These are phyloP conservation scores for Brenthis ino DNA, from an alignment of 2,888 invertebrate genomes.

Conservation along the genomic window DNA sequence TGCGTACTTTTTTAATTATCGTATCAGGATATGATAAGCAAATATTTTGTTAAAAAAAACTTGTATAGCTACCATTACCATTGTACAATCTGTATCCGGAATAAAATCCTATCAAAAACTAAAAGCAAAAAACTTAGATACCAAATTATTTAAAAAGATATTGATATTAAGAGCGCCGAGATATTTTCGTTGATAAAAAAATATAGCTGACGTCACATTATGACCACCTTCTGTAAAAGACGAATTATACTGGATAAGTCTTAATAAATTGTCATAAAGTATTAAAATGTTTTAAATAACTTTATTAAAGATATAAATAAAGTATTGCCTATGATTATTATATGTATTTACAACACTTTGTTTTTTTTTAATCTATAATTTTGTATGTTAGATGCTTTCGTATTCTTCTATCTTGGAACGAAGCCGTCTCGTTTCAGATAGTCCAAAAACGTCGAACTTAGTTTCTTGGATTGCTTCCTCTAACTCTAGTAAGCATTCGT, in stretches of 20 bases:
- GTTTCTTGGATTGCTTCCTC: no score
- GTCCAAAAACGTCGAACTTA: no score
- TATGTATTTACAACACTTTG: no score
- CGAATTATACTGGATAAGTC: neutral
- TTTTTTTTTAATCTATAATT: no score
- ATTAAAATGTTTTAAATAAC: neutral
- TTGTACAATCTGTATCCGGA: constrained; percentile 31
- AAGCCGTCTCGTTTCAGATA: no score
- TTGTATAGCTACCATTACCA: constrained; percentile 14
- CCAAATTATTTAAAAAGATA: constrained; percentile 64
- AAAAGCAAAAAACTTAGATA: constrained; percentile 36
- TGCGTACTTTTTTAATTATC: constrained; percentile 4
- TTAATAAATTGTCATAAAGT: neutral
- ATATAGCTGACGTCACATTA: constrained; percentile 63
- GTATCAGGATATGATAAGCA: constrained; percentile 7
- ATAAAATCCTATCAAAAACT: constrained; percentile 44
- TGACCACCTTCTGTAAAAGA: constrained; percentile 28
- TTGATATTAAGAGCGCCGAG: constrained; percentile 65
- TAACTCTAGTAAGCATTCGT: no score
- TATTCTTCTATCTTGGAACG: no score
- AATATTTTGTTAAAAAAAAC: constrained; percentile 22
- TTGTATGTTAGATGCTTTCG: no score
- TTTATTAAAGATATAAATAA: neutral
- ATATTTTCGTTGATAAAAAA: constrained; percentile 65
- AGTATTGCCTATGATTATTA: no score